Base-by-base conservation (phyloP, 2,113 vertebrate species). In the Leiothrix lutea region DNA sequence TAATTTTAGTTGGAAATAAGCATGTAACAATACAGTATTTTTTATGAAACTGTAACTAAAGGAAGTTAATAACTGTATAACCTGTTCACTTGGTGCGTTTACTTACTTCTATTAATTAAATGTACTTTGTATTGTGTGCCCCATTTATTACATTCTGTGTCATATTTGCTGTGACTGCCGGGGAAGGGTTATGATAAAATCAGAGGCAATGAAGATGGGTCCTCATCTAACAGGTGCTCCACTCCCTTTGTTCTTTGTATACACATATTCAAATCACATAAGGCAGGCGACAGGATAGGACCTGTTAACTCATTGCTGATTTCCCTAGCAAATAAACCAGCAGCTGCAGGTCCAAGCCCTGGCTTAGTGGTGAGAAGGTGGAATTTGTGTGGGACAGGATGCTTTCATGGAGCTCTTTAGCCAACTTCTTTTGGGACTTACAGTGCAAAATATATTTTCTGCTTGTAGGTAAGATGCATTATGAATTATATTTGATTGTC, bases 271-370 rank as follows among this genome's bases (percentile, higher is more conserved):
- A 98, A 98, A 98, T 98, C 97, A 96, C 95, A 90, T 80, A 95
- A 97, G 95, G 97, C 97, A 93, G 95, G 96, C 94, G 97, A 96
- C 97, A 96, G 97, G 97, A 96, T 91, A 98, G 97, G 96, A 95
- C 95, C 96, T 98, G 95, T 96, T 97, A 98, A 97, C 98, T 98
- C 97, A 81, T 64, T 97, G 92, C 98, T 98, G 78, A 98, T 98
- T 98, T 98, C 97, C 97, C 97, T 98, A 73, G 98, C 98, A 98
- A 98, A 98, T 98, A 98, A 98, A 96, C 45, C 95, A 95, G 97
- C 97, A 97, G 98, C 97, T 97, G 98, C 97, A 95, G 94, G 94
- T 90, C 95, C 92, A 94, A 94, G 84, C 91, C 91, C 73, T 69
- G 85, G 72, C 56, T 97, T 58, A 61, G 82, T 81, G 19, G 93